Evolutionary conservation across 2,888 invertebrate species (phyloP), one percentile per base, ranked within the genome.

Genomic region (Seira sanloemensis): DNA sequence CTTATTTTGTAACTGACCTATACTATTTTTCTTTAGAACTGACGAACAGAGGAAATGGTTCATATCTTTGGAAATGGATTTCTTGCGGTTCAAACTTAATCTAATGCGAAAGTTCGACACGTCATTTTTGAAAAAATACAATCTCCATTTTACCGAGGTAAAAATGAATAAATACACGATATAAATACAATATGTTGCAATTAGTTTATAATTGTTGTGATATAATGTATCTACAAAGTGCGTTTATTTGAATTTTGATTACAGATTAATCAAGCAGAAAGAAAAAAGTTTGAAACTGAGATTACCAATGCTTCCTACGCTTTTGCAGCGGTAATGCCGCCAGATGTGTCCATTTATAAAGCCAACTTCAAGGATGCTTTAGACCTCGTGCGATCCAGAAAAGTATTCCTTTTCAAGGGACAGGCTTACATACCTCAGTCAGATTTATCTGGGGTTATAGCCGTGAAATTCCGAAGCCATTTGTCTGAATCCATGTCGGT

Each of bases 31-130:
- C 66, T 71, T 2, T 24, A 89, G 89, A 26, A 95, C 95, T 23
- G 96, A 96, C 88, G 97, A 98, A 78, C 92, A 97, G 50, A 93
- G 96, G 37, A 93, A 93, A 83, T 99, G 99, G 98, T 97, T 98
- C 90, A 92, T 98, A 16, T 92, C 94, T 21, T 94, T 96, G 88
- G 99, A 99, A 92, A 91, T 96, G 85, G 98, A 99, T 90, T 92
- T 98, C 77, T 98, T 99, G 90, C 94, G 94, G 90, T 94, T 95
- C 90, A 94, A 95, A 90, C 96, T 96, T n/a, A 26, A 24, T 37
- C n/a, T 5, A 2, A 37, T 46, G 4, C 19, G 16, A 1, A 2
- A 21, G 12, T 2, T 9, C 24, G 93, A 95, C 5, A 93, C 93
- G 77, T 91, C 92, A 66, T 95, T 97, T 90, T 92, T 97, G 84